Percentiles rank a stretch among this genome's conserved stretches.
Evolutionary conservation across 2,113 vertebrate species (phyloP).

Genomic region (Salvelinus alpinus): DNA sequence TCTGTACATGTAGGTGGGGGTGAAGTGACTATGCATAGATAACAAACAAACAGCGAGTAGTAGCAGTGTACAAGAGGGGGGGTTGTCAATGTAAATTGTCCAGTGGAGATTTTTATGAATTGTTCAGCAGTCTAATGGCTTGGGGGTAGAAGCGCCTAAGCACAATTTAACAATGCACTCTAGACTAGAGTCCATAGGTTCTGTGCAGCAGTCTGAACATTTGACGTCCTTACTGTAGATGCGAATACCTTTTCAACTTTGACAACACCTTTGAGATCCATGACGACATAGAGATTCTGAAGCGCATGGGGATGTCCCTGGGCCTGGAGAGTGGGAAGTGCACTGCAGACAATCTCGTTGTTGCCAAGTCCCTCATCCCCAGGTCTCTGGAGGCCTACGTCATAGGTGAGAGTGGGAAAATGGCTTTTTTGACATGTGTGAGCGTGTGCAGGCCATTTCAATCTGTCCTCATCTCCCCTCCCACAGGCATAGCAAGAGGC

Average conservation of each 20-base stretch:
- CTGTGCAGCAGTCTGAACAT: no score
- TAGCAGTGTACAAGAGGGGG: no score
- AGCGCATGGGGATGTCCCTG: slow-evolving; percentile 86
- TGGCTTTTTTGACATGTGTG: not conserved
- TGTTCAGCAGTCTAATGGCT: no score
- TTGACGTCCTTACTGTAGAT: slow-evolving; percentile 62
- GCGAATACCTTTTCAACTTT: slow-evolving; percentile 89
- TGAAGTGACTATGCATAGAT: no score
- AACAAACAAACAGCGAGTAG: no score
- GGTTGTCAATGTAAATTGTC: no score
- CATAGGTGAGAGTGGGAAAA: slow-evolving; percentile 68
- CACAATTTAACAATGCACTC: no score
- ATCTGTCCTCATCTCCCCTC: slow-evolving; percentile 9
- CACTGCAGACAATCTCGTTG: slow-evolving; percentile 76
- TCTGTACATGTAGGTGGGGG: no score
- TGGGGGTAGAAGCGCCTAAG: no score
- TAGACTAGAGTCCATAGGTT: no score
- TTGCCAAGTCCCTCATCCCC: slow-evolving; percentile 82
- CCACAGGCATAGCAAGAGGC: slow-evolving; percentile 79
- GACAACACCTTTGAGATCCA: slow-evolving; percentile 88
- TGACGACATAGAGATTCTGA: slow-evolving; percentile 83
- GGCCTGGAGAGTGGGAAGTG: slow-evolving; percentile 82
- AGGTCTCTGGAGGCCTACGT: slow-evolving; percentile 83
- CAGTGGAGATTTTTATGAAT: no score
- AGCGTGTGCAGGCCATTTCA: not conserved